Percentiles rank a stretch among this genome's conserved stretches.
Evolutionary conservation across 2,888 invertebrate genomes (phyloP).

Genomic region (Rhimphoctona megacephalus): DNA sequence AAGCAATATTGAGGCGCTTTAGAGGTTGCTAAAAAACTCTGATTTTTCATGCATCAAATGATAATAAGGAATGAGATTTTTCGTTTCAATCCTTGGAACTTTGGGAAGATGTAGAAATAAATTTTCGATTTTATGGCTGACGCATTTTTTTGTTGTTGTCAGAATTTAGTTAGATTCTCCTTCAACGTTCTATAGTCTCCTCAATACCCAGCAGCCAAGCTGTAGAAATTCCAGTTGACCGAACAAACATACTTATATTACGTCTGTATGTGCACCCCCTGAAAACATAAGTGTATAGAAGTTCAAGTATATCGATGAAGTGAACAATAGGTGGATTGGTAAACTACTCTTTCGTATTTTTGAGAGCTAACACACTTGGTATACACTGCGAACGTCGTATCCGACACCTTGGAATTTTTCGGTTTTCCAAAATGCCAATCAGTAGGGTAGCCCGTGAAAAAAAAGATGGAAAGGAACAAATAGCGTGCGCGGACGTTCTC

Average conservation of each 20-base stretch:
- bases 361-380: background rate
- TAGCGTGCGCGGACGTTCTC: background rate
- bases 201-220: conserved; percentile 45
- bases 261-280: background rate
- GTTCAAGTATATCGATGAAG: background rate
- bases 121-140: conserved; percentile 17
- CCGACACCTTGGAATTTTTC: background rate
- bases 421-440: background rate
- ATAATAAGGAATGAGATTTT: background rate
- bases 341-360: background rate
- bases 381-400: background rate
- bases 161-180: conserved; percentile 46
- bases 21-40: background rate
- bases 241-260: conserved; percentile 17
- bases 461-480: conserved; percentile 57
- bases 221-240: conserved; percentile 48
- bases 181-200: conserved; percentile 45
- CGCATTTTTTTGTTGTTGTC: conserved; percentile 5
- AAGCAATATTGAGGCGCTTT: conserved; percentile 23
- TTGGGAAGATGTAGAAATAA: background rate
- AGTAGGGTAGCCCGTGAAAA: background rate
- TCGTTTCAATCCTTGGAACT: background rate
- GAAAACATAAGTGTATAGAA: background rate
- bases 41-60: conserved; percentile 42
- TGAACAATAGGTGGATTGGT: background rate